Evolutionary conservation across 2,888 invertebrate genomes (phyloP).

Genomic region (Himalopsyche anomala): DNA sequence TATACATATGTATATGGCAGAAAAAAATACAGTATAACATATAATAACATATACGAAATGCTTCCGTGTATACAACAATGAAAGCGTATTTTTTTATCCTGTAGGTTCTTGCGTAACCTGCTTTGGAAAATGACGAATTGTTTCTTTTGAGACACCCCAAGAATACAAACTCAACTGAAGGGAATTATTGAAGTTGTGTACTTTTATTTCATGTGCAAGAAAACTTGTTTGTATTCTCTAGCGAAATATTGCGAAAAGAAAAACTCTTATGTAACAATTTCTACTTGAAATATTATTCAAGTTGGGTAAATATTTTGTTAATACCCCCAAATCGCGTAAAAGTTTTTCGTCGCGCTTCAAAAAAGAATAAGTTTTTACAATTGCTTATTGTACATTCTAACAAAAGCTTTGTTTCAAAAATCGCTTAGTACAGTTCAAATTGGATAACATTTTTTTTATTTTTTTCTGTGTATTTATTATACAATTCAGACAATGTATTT

Average conservation of each 20-base stretch:
- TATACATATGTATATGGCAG: constrained; percentile 24
- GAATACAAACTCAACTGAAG: constrained; percentile 58
- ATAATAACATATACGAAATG: background rate
- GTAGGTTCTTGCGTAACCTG: constrained; percentile 43
- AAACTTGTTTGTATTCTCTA: constrained; percentile 49
- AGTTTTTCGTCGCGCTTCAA: too few relatives aligned
- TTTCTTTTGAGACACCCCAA: constrained; percentile 51
- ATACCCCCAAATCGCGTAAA: too few relatives aligned
- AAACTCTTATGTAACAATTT: background rate
- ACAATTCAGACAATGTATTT: too few relatives aligned
- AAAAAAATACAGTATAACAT: constrained; percentile 1
- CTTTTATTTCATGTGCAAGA: constrained; percentile 51
- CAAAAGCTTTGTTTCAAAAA: too few relatives aligned
- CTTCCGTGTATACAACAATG: constrained; percentile 40
- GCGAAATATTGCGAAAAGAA: background rate
- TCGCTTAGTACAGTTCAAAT: too few relatives aligned
- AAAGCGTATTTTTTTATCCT: constrained; percentile 55
- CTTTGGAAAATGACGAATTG: constrained; percentile 57
- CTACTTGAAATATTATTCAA: too few relatives aligned
- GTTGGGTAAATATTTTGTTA: too few relatives aligned
- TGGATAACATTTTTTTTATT: too few relatives aligned
- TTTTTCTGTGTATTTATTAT: too few relatives aligned
- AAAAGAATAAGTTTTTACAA: too few relatives aligned
- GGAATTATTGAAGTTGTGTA: constrained; percentile 56
- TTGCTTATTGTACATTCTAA: too few relatives aligned